Evolutionary conservation across 2,797 vertebrate species (phyloP).

Genomic region (Octomys mimax): DNA sequence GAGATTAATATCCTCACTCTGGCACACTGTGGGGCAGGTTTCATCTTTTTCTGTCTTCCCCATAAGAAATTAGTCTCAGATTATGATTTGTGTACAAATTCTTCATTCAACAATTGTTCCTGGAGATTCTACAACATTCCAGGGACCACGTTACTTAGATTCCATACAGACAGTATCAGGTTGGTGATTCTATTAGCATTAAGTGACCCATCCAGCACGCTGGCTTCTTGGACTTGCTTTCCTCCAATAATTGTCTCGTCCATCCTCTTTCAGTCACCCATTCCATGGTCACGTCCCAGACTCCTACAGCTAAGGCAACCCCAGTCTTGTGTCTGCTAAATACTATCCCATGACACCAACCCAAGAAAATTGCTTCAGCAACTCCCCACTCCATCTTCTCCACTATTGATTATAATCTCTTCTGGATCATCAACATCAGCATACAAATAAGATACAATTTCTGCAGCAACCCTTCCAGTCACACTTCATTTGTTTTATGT

Average conservation of each 20-base stretch:
- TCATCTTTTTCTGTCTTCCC: constrained; percentile 45
- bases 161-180: background rate
- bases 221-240: background rate
- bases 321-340: background rate
- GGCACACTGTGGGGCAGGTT: background rate
- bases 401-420: background rate
- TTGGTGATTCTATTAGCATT: background rate
- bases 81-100: background rate
- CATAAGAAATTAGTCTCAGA: constrained; percentile 5
- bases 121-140: background rate
- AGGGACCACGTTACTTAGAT: background rate
- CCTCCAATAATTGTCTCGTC: background rate
- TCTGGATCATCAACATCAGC: background rate
- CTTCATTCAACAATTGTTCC: constrained; percentile 23
- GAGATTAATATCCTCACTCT: constrained; percentile 5
- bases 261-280: background rate
- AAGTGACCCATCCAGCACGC: background rate
- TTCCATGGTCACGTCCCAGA: background rate
- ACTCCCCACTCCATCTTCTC: background rate
- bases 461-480: background rate
- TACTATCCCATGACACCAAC: background rate
- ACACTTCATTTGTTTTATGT: background rate
- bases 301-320: background rate
- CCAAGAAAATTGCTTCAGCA: background rate
- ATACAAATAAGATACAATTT: background rate